Evolutionary conservation across 2,888 invertebrate genomes (phyloP), one percentile per base, ranked within the genome.

Genomic region (Amblyjoppa fuscipennis): DNA sequence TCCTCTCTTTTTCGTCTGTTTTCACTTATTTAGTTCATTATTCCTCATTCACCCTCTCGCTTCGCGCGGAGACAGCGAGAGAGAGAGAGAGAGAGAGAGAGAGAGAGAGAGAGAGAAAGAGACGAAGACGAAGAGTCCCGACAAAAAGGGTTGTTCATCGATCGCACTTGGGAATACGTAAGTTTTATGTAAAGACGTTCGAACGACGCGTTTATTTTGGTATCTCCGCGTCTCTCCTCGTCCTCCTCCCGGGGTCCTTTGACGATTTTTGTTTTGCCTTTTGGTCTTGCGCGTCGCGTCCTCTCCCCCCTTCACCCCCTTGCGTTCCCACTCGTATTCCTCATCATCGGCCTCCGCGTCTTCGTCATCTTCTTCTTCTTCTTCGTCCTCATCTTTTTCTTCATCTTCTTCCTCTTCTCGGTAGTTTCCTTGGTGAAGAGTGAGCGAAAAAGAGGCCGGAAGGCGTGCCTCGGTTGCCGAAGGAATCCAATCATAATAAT

Each of bases 401-500:
- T 49, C 16, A 0, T 41, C 31, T 34, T 49, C 16, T 73, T 68
- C 68, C 25, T 68, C 74, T 53, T 81, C 73, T 16, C 56, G 78
- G 81, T 85, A 81, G 76, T 87, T 81, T 78, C 86, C 81, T 87
- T 34, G 77, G 79, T 13, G 41, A 70, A 78, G 70, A 74, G 45
- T 59, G 71, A 76, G 53, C 38, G 64, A 66, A 71, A 71, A 73
- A 83, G 82, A 86, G 87, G 87, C 89, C 80, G 78, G 68, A 88
- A 91, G 91, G 90, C 91, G 90, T 91, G 90, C 90, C 92, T 91
- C 91, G 89, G 88, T 90, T 90, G 91, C 89, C 88, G 90, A 89
- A 90, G 90, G 92, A 93, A 93, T 93, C 93, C 93, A 93, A 93
- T 93, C 93, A 93, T 93, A 93, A 93, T 93, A 93, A 93, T 93